phyloP scores from a whole-genome alignment of 2,797 vertebrate genomes.

The Poecile montanus region DNA sequence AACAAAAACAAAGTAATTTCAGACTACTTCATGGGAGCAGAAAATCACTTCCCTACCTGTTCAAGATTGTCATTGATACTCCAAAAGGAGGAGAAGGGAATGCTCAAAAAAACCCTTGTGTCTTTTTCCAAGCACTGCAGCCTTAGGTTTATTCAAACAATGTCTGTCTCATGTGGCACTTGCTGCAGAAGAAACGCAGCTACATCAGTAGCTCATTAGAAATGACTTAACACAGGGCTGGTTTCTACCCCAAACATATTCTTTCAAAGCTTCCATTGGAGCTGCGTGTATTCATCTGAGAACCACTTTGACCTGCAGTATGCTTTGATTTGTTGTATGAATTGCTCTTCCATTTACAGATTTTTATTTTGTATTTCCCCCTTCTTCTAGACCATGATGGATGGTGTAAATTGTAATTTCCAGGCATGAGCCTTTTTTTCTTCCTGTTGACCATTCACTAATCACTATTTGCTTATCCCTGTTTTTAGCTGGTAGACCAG shows the following conservation, averaged over 20 bases:
- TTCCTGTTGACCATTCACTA: neutral
- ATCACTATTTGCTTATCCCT: slow-evolving; percentile 35
- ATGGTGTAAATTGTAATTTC: slow-evolving; percentile 31
- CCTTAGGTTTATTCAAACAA: neutral
- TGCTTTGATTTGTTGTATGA: neutral
- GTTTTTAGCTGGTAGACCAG: slow-evolving; percentile 17
- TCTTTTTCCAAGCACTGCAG: neutral
- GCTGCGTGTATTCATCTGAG: neutral
- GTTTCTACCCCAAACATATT: neutral
- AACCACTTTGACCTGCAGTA: neutral
- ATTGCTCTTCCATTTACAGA: slow-evolving; percentile 5
- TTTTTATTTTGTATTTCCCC: neutral
- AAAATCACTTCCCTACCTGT: neutral
- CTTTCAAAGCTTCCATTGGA: neutral
- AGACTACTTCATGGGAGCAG: neutral
- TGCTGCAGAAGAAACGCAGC: neutral
- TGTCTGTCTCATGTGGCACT: neutral
- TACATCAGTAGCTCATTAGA: neutral
- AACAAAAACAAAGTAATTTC: neutral
- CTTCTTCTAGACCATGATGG: neutral
- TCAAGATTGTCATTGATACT: neutral
- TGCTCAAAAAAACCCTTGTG: neutral
- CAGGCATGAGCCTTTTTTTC: neutral
- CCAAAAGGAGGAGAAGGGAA: neutral
- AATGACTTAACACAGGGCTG: neutral